These are phyloP conservation scores for Mormyrops attenuatus DNA, from an alignment of 2,797 vertebrate genomes.

Conservation along the genomic window DNA sequence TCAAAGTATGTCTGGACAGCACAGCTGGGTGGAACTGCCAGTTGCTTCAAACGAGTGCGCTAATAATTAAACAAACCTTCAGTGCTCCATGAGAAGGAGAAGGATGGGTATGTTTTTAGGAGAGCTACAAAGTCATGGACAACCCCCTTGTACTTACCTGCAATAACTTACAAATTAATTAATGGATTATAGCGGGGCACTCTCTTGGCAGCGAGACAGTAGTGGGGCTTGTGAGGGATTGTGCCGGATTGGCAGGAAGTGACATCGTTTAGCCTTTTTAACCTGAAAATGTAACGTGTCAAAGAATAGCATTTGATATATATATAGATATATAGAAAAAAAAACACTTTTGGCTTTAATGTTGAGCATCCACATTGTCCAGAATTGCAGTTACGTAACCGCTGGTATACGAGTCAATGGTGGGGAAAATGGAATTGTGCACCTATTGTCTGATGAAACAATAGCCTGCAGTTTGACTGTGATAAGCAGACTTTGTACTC, in stretches of 20 bases:
- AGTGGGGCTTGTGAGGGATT: not conserved
- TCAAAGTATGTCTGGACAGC: not conserved
- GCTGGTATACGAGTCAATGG: not conserved
- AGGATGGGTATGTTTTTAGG: not conserved
- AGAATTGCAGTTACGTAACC: not conserved
- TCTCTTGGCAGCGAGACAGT: not conserved
- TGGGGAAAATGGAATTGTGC: not conserved
- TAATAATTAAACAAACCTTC: not conserved
- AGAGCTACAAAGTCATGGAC: not conserved
- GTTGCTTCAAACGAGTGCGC: not conserved
- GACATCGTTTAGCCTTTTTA: not conserved
- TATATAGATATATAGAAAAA: too few species aligned
- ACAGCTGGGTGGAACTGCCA: not conserved
- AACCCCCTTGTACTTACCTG: not conserved
- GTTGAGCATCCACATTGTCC: not conserved
- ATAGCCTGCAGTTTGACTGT: not conserved
- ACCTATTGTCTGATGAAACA: slow-evolving; percentile 13
- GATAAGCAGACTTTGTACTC: not conserved
- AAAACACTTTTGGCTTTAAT: not conserved
- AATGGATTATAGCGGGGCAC: not conserved
- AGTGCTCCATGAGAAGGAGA: not conserved
- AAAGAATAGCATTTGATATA: not conserved
- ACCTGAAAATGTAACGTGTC: not conserved
- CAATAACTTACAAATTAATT: not conserved
- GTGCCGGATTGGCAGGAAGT: not conserved